A percentile compares a stretch with the other conserved stretches of the same genome.
phyloP scores from a whole-genome alignment of 1,140 invertebrate genomes.

The Homarus americanus region DNA sequence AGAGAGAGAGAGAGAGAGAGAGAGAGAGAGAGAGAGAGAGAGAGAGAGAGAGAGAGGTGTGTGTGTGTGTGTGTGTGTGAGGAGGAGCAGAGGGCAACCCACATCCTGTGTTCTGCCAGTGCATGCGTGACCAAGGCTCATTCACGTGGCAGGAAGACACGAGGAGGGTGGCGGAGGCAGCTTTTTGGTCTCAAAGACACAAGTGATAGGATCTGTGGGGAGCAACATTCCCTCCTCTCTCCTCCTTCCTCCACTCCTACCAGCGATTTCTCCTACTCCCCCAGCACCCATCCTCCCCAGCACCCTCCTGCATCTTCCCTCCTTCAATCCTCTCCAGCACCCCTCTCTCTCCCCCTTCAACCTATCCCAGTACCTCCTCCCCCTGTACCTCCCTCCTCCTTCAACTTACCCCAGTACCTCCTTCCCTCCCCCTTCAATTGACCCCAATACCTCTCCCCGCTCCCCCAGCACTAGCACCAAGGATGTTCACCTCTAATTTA shows the following conservation, averaged over 20 bases:
- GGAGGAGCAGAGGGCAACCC: neutral
- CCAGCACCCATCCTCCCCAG: neutral
- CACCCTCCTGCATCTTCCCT: neutral
- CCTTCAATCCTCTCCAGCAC: too few relatives aligned
- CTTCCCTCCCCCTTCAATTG: too few relatives aligned
- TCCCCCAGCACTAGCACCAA: too few relatives aligned
- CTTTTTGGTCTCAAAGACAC: constrained; percentile 13
- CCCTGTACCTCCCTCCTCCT: too few relatives aligned
- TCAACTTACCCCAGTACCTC: too few relatives aligned
- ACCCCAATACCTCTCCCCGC: too few relatives aligned
- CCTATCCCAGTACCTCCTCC: too few relatives aligned
- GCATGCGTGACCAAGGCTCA: constrained; percentile 8
- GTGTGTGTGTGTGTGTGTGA: too few relatives aligned
- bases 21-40: neutral
- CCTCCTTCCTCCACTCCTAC: neutral
- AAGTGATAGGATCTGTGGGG: constrained; percentile 21
- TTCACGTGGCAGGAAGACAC: constrained; percentile 24
- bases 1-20: neutral
- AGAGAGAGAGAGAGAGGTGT: neutral
- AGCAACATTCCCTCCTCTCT: neutral
- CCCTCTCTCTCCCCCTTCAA: too few relatives aligned
- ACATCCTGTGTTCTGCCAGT: neutral
- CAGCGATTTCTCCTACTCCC: neutral
- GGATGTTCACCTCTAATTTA: too few relatives aligned
- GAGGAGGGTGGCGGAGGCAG: neutral